Base-by-base conservation (phyloP, 1,140 invertebrate genomes). In the Eurosta solidaginis region DNA sequence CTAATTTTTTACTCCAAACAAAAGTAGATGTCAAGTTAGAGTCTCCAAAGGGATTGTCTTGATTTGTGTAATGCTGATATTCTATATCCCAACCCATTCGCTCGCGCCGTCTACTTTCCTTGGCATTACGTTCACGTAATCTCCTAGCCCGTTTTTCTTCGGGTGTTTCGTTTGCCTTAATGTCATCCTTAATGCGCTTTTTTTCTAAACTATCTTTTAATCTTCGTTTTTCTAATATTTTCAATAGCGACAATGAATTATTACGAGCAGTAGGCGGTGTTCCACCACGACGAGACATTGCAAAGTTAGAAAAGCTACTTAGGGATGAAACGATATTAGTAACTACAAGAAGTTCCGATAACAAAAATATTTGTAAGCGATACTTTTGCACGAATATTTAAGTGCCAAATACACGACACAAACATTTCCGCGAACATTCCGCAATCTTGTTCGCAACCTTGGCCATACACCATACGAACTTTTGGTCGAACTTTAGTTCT, bases 11-110 rank as follows among this genome's bases (percentile, higher is more conserved):
- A 1, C 91, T 91, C 98, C 98, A 99, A 4, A 98, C 94, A 90
- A 99, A 99, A 0, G 96, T 96, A 22, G 96, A 93, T 1, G 96
- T 89, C 7, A 99, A 90, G 87, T 97, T 96, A 12, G 94, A 95
- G 91, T 99, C 98, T 2, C 98, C 98, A 89, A 99, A 99, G 0
- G 98, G 98, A 90, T 99, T 99, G 87, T 99, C 97, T 27, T 94
- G 94, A 89, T 99, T 98, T 12, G 97, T 99, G 84, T 99, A 99
- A 82, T 97, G 96, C 25, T 96, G 90, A 87, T 98, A 97, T 87
- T 98, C 96, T 81, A 96, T 96, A 89, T 98, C 96, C 96, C 96
- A 98, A 2, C 97, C 96, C 96, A 97, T 97, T 80, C 95, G 89
- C 88, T 96, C 93, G 80, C 97, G 95, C 3, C 95, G 88, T 78